Evolutionary conservation across 2,797 vertebrate species (phyloP).

Genomic region (Liasis olivaceus): DNA sequence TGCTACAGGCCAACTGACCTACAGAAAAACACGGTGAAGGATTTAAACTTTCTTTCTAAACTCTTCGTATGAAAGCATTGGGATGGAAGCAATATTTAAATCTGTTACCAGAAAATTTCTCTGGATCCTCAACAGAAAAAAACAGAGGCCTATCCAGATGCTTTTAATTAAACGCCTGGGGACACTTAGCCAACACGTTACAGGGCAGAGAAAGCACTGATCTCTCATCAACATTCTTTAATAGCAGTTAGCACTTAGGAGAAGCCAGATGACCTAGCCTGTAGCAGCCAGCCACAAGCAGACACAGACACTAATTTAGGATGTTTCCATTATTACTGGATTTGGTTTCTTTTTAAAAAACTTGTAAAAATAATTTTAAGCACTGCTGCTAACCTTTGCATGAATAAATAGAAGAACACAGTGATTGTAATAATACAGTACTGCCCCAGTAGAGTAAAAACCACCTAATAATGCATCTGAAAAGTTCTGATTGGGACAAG

Average conservation of each 20-base stretch:
- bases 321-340: neutral
- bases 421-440: neutral
- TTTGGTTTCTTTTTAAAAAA: neutral
- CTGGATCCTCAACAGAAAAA: neutral
- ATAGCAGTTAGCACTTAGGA: neutral
- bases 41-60: neutral
- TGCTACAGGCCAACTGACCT: neutral
- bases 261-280: neutral
- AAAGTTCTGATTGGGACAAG: neutral
- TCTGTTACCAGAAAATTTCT: neutral
- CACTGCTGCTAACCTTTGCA: neutral
- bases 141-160: neutral
- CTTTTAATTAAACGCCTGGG: neutral
- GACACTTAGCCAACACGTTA: neutral
- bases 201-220: neutral
- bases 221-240: neutral
- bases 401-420: neutral
- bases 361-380: neutral
- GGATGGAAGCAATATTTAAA: neutral
- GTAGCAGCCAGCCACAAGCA: neutral
- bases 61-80: neutral
- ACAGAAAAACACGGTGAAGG: neutral
- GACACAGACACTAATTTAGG: neutral
- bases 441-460: neutral
- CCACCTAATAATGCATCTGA: neutral